A percentile compares a stretch with the other conserved stretches of the same genome.
Evolutionary conservation across 2,113 vertebrate genomes (phyloP).

Genomic region (Aegithalos caudatus): DNA sequence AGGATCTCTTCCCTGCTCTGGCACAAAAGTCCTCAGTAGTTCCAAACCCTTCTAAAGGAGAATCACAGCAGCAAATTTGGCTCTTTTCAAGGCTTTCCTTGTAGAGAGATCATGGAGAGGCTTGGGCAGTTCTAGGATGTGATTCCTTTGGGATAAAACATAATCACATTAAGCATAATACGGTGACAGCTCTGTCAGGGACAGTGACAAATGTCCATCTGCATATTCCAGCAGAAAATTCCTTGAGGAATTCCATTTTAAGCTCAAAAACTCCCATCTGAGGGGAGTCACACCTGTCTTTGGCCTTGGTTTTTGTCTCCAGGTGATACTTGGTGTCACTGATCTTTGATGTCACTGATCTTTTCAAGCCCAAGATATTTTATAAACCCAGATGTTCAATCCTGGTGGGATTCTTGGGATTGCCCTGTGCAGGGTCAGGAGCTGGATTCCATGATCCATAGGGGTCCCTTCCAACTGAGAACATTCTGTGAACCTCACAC

Average conservation of each 20-base stretch:
- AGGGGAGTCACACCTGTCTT: not conserved
- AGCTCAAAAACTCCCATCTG: not conserved
- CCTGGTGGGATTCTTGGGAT: not conserved
- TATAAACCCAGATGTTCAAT: not conserved
- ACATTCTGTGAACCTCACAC: not conserved
- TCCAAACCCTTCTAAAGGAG: not conserved
- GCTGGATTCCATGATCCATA: not conserved
- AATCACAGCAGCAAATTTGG: rapidly evolving
- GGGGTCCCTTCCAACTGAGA: not conserved
- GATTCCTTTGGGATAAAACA: not conserved
- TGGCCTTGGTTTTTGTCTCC: not conserved
- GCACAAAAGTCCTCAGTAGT: not conserved
- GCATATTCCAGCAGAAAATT: not conserved
- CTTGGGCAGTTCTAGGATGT: not conserved
- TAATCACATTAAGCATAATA: not conserved
- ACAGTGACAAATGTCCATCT: not conserved
- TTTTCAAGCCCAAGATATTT: not conserved
- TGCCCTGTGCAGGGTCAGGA: not conserved
- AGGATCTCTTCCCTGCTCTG: not conserved
- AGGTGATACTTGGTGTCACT: not conserved
- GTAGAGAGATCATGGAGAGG: not conserved
- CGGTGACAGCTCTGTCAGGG: rapidly evolving
- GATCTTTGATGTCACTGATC: not conserved
- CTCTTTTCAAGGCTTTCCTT: not conserved
- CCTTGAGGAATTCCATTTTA: not conserved